phyloP scores from a whole-genome alignment of 2,797 vertebrate genomes.

The Acanthurus leucopareius region DNA sequence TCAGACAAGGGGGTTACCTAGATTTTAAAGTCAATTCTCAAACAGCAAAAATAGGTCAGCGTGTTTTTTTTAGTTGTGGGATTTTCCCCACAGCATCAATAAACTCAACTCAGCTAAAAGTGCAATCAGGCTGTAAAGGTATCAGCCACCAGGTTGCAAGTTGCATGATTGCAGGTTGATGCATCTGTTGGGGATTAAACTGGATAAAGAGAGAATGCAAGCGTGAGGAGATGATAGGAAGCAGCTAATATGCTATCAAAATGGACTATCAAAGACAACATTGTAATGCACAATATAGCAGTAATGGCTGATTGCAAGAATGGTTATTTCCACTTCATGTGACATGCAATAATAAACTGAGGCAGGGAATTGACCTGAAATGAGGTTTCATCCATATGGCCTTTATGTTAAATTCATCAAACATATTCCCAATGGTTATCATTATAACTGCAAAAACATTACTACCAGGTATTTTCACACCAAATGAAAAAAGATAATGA shows the following conservation, averaged over 20 bases:
- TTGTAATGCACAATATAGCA: slow-evolving; percentile 28
- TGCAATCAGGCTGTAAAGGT: neutral
- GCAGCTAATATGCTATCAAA: slow-evolving; percentile 19
- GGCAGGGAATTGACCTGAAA: slow-evolving; percentile 46
- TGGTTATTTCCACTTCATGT: slow-evolving; percentile 52
- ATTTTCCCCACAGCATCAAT: neutral
- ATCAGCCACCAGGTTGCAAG: slow-evolving; percentile 7
- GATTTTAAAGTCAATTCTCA: too few species aligned
- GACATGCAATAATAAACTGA: slow-evolving; percentile 58
- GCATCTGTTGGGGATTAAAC: slow-evolving; percentile 1
- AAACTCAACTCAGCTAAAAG: neutral
- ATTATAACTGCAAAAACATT: slow-evolving; percentile 39
- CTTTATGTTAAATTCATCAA: slow-evolving; percentile 57
- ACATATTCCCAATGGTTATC: slow-evolving; percentile 43
- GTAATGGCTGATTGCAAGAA: slow-evolving; percentile 45
- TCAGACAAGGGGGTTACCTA: too few species aligned
- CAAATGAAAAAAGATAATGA: slow-evolving; percentile 16
- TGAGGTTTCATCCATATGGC: slow-evolving; percentile 59
- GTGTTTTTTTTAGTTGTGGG: too few species aligned
- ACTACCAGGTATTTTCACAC: slow-evolving; percentile 41
- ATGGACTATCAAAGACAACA: slow-evolving; percentile 25
- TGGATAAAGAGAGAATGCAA: slow-evolving; percentile 5
- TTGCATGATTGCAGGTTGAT: neutral
- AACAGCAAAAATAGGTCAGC: too few species aligned
- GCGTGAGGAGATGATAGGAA: slow-evolving; percentile 13